Conservation (phyloP, 2,797 vertebrate species). For the Megalops cyprinoides region DNA sequence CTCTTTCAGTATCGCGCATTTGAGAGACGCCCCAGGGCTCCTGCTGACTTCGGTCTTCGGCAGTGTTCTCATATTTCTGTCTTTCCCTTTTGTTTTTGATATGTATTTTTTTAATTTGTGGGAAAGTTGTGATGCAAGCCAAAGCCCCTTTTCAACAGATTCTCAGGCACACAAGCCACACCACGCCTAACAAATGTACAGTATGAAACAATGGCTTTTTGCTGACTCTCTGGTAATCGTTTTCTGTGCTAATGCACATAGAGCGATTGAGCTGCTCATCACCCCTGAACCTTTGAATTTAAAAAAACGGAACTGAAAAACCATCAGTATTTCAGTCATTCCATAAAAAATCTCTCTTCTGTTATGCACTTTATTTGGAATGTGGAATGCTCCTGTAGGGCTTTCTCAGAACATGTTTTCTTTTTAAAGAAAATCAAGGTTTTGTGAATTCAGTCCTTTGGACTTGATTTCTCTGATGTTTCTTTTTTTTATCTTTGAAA, state of each 20-base stretch:
- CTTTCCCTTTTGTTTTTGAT: no score
- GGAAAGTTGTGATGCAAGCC: not conserved
- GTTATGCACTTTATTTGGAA: conserved; percentile 3
- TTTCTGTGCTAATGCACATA: conserved; percentile 27
- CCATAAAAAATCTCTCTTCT: conserved; percentile 23
- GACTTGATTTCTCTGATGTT: conserved; percentile 13
- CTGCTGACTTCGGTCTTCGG: not conserved
- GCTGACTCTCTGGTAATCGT: conserved; percentile 22
- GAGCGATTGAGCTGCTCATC: conserved; percentile 27
- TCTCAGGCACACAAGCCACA: not conserved
- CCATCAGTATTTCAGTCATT: conserved; percentile 10
- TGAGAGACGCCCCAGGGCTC: not conserved
- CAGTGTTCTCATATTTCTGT: not conserved
- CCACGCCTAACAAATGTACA: not conserved
- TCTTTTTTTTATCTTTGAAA: conserved; percentile 14
- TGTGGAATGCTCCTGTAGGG: conserved; percentile 16
- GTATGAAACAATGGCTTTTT: not conserved
- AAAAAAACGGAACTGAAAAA: conserved; percentile 16
- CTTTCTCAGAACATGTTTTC: not conserved
- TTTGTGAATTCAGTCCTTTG: conserved; percentile 3
- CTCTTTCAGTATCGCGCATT: conserved; percentile 38
- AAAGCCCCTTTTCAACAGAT: not conserved
- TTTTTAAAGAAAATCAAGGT: not conserved
- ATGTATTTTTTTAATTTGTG: not conserved
- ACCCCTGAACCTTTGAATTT: conserved; percentile 24